Percentiles rank a stretch among this genome's conserved stretches.
These are phyloP conservation scores for Hippopotamyrus pictus DNA, from an alignment of 2,797 vertebrate species.

Conservation along the genomic window DNA sequence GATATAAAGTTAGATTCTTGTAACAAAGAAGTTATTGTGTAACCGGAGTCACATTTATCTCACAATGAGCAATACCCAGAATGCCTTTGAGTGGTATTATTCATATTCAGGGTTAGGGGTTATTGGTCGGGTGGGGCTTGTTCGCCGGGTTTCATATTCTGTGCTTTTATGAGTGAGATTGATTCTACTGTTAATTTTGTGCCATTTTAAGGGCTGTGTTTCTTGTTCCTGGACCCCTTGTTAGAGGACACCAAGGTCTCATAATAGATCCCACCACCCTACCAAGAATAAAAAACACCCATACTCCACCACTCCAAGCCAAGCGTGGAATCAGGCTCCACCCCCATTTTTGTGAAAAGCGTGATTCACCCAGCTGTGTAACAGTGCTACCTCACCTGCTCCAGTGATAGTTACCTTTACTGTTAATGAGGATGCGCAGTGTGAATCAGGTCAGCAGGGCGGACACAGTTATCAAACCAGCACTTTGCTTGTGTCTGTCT, in stretches of 20 bases:
- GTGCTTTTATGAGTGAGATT: background rate
- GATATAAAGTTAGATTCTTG: background rate
- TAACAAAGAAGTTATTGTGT: background rate
- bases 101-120: background rate
- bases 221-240: background rate
- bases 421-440: background rate
- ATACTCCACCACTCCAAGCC: background rate
- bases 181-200: background rate
- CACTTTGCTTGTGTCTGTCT: background rate
- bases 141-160: background rate
- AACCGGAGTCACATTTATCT: background rate
- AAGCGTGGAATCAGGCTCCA: background rate
- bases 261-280: background rate
- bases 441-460: background rate
- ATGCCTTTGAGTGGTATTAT: background rate
- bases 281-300: background rate
- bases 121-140: background rate
- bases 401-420: background rate
- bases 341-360: background rate
- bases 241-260: background rate
- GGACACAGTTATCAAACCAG: background rate
- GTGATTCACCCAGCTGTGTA: background rate
- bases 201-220: background rate
- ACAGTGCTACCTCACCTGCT: background rate
- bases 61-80: background rate